These are phyloP conservation scores for Hystrix brachyura DNA, from an alignment of 2,113 vertebrate genomes.

Conservation along the genomic window DNA sequence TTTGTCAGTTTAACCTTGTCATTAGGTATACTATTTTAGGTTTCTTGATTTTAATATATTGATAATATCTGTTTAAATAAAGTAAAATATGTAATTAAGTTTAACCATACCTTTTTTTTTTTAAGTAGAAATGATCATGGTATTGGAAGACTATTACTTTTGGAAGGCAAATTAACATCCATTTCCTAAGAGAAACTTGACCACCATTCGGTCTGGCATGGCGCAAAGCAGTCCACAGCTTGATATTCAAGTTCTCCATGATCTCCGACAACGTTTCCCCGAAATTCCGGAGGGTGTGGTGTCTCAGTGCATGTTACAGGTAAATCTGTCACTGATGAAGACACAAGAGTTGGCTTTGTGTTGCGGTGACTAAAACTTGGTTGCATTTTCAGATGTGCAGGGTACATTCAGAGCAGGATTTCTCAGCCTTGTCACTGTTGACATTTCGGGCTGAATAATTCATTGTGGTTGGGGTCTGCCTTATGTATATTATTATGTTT, in stretches of 20 bases:
- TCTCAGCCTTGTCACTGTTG: not conserved
- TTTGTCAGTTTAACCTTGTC: slow-evolving; percentile 37
- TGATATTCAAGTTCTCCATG: slow-evolving; percentile 97
- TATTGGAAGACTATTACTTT: slow-evolving; percentile 91
- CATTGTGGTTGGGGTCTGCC: not conserved
- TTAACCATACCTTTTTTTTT: slow-evolving; percentile 72
- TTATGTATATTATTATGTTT: not conserved
- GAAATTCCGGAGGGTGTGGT: slow-evolving; percentile 99
- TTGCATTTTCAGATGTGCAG: not conserved
- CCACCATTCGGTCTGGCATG: slow-evolving; percentile 92
- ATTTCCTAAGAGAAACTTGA: slow-evolving; percentile 82
- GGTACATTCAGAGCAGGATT: not conserved
- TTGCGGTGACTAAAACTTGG: not conserved
- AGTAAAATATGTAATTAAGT: slow-evolving; percentile 58
- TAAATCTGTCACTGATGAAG: slow-evolving; percentile 80
- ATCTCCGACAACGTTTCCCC: slow-evolving; percentile 98
- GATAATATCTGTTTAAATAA: not conserved
- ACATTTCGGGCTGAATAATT: not conserved
- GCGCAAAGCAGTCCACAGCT: slow-evolving; percentile 97
- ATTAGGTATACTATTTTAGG: slow-evolving; percentile 30
- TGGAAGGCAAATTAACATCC: slow-evolving; percentile 93
- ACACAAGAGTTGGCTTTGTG: slow-evolving; percentile 34
- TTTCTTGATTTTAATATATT: slow-evolving; percentile 50
- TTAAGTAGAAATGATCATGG: slow-evolving; percentile 92
- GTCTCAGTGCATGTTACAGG: slow-evolving; percentile 98